Evolutionary conservation across 2,888 invertebrate genomes (phyloP), one percentile per base, ranked within the genome.

Genomic region (Mycalesis mineus): DNA sequence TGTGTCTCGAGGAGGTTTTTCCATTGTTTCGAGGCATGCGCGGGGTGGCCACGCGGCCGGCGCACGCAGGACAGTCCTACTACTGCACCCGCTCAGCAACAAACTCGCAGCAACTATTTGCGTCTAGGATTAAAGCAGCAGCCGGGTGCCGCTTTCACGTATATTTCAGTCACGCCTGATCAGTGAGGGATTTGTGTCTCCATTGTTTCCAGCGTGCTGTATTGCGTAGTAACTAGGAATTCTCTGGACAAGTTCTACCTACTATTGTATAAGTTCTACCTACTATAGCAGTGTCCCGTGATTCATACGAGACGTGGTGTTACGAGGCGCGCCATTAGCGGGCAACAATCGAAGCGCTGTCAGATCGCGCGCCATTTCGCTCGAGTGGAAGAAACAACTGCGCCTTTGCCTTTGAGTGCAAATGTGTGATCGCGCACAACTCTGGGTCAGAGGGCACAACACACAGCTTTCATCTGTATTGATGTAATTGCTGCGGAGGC

Each of bases 341-440:
- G 79, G 80, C 79, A 78, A 80, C 84, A 82, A 74, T 82, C 77
- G 81, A 81, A 74, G 73, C 72, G 74, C 77, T 81, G 80, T 75
- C 83, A 80, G 74, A 82, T 82, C 82, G 83, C 78, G 78, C 80
- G 82, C 82, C 82, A 79, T 85, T 85, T 83, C 78, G 66, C 63
- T 36, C 59, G 62, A 75, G 73, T 65, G 69, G 66, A 68, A 68
- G 63, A 70, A 70, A 72, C 69, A 69, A 68, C 61, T 55, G 57
- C 51, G 57, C 53, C 58, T 50, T 56, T 51, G 42, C 37, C 49
- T 56, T 63, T 58, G 55, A 42, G 42, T 53, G 53, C 40, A 31
- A 48, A 55, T 22, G 44, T 47, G 39, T 51, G 55, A 52, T 58
- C 54, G 59, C 57, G 48, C 17, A 36, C 28, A 41, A 8, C 7